phyloP scores from a whole-genome alignment of 2,113 vertebrate species.

The Anolis carolinensis region DNA sequence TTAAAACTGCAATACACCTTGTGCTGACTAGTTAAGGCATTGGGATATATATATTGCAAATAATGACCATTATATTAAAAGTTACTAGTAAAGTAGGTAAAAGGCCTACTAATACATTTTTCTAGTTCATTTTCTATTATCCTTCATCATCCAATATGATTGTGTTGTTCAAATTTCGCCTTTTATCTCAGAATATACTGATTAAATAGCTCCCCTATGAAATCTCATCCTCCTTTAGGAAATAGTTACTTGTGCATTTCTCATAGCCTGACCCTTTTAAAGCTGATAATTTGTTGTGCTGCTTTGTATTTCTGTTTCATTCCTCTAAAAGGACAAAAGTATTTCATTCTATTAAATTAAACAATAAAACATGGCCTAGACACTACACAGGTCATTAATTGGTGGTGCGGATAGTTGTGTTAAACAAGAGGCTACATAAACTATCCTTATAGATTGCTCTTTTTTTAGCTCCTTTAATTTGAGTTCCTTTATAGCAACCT shows the following conservation, averaged over 20 bases:
- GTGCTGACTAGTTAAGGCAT: background rate
- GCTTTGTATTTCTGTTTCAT: background rate
- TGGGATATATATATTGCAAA: background rate
- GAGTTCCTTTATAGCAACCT: background rate
- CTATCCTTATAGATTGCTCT: fast-evolving
- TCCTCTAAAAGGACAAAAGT: background rate
- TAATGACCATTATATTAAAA: slow-evolving; percentile 23
- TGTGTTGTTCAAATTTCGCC: slow-evolving; percentile 3
- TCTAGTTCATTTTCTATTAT: slow-evolving; percentile 26
- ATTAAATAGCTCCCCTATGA: background rate
- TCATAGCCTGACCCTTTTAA: background rate
- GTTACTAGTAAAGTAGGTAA: background rate
- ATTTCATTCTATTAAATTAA: background rate
- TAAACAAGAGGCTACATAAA: background rate
- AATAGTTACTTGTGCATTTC: background rate
- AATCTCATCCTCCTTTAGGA: background rate
- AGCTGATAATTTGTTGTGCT: background rate
- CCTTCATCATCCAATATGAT: slow-evolving; percentile 15
- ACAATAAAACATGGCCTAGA: background rate
- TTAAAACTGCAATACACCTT: background rate
- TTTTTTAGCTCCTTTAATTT: background rate
- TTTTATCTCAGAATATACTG: background rate
- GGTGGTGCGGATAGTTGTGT: background rate
- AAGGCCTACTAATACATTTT: slow-evolving; percentile 32
- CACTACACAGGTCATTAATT: background rate